A percentile compares a stretch with the other conserved stretches of the same genome.
phyloP scores from a whole-genome alignment of 2,888 invertebrate genomes.

The Brenthis daphne region DNA sequence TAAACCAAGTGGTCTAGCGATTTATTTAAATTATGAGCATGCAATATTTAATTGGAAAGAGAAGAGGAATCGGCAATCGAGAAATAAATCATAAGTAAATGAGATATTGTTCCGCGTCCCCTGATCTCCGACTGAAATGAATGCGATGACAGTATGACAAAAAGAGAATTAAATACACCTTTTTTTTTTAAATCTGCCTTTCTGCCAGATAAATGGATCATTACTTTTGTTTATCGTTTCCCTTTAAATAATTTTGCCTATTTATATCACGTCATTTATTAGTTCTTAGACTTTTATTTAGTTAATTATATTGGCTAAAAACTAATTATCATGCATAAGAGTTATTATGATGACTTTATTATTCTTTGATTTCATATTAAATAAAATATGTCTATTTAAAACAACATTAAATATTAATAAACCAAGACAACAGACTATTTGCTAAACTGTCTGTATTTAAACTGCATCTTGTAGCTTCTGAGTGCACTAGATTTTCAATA shows the following conservation, averaged over 20 bases:
- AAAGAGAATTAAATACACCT: slow-evolving; percentile 58
- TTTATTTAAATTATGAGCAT: slow-evolving; percentile 48
- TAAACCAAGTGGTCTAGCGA: slow-evolving; percentile 1
- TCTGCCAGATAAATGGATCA: slow-evolving; percentile 42
- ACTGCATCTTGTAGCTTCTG: slow-evolving; percentile 67
- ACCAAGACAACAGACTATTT: slow-evolving; percentile 45
- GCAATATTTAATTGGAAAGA: slow-evolving; percentile 52
- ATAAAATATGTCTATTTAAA: not conserved
- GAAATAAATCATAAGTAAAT: slow-evolving; percentile 73
- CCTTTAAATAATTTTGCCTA: slow-evolving; percentile 34
- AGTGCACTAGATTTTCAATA: slow-evolving; percentile 74
- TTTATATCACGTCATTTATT: slow-evolving; percentile 32
- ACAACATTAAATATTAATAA: slow-evolving; percentile 21
- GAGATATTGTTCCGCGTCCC: slow-evolving; percentile 63
- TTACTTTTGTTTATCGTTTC: slow-evolving; percentile 39
- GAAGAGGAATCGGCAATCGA: slow-evolving; percentile 63
- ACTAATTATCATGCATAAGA: not conserved
- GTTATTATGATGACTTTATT: not conserved
- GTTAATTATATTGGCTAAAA: not conserved
- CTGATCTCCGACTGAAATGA: slow-evolving; percentile 58
- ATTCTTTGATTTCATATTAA: too few species aligned
- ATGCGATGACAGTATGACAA: slow-evolving; percentile 64
- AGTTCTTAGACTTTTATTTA: slow-evolving; percentile 10
- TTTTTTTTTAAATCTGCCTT: slow-evolving; percentile 40
- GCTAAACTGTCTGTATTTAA: slow-evolving; percentile 55